Evolutionary conservation across 2,888 invertebrate species (phyloP).

Genomic region (Scaptomyza flava): DNA sequence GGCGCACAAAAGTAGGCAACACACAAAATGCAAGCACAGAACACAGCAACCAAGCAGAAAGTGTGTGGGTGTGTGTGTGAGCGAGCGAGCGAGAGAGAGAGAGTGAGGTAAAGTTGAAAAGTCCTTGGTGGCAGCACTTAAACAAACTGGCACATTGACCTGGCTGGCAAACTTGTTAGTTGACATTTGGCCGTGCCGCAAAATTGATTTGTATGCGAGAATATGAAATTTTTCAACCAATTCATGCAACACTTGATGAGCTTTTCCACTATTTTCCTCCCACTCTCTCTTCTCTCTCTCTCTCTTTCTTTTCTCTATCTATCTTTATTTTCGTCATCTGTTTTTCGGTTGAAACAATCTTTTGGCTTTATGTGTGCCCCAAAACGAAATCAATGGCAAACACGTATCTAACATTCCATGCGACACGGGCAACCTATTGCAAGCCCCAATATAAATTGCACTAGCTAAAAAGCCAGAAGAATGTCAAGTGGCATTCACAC

Average conservation of each 20-base stretch:
- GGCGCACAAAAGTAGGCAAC: slow-evolving; percentile 28
- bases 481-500: slow-evolving; percentile 27
- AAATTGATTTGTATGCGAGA: slow-evolving; percentile 11
- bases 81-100: neutral
- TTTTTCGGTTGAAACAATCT: slow-evolving; percentile 11
- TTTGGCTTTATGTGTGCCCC: slow-evolving; percentile 11
- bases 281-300: neutral
- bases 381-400: slow-evolving; percentile 49
- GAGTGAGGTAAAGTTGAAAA: neutral
- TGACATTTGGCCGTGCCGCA: slow-evolving; percentile 3
- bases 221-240: slow-evolving; percentile 10
- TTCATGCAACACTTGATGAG: neutral
- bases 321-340: neutral
- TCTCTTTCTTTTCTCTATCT: too few species aligned
- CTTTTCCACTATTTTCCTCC: neutral
- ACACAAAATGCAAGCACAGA: slow-evolving; percentile 8
- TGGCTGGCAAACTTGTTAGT: neutral
- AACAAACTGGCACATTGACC: slow-evolving; percentile 18
- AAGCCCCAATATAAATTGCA: slow-evolving; percentile 31
- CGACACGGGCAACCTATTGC: slow-evolving; percentile 8
- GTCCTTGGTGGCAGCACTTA: neutral
- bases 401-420: slow-evolving; percentile 23
- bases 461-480: slow-evolving; percentile 31
- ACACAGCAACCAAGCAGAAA: neutral
- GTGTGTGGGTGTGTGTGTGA: too few species aligned